phyloP scores from a whole-genome alignment of 2,113 vertebrate species.

The Hymenochirus boettgeri region DNA sequence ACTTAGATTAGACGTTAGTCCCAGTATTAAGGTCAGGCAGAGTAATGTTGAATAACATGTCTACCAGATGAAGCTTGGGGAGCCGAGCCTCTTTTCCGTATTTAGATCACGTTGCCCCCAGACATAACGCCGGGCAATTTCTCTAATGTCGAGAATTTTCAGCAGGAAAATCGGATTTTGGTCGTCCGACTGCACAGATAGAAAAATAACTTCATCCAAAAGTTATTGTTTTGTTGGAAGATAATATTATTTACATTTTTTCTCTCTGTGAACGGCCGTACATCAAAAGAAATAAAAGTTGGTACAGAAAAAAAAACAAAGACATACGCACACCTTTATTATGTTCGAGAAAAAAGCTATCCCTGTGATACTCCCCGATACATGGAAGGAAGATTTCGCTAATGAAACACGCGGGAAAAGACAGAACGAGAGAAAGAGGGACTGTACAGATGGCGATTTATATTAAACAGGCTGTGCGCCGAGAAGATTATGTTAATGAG shows the following conservation, averaged over 20 bases:
- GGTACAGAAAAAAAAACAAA: background rate
- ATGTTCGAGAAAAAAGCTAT: background rate
- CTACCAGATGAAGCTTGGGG: background rate
- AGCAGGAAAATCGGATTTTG: conserved; percentile 1
- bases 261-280: background rate
- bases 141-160: background rate
- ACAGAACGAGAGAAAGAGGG: conserved; percentile 7
- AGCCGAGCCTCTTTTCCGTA: background rate
- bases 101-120: background rate
- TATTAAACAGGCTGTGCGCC: conserved; percentile 84
- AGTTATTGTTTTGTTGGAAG: background rate
- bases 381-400: conserved; percentile 4
- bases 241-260: background rate
- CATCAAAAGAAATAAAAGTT: conserved; percentile 8
- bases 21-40: too few species aligned
- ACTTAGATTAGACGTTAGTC: too few species aligned
- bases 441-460: conserved; percentile 91
- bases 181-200: background rate
- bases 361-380: conserved; percentile 16
- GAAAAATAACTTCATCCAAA: conserved; percentile 25
- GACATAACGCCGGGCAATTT: background rate
- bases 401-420: too few species aligned
- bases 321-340: conserved; percentile 29
- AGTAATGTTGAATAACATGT: background rate
- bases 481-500: conserved; percentile 88